phyloP scores from a whole-genome alignment of 2,797 vertebrate genomes.

The Melanotaenia nigrans region DNA sequence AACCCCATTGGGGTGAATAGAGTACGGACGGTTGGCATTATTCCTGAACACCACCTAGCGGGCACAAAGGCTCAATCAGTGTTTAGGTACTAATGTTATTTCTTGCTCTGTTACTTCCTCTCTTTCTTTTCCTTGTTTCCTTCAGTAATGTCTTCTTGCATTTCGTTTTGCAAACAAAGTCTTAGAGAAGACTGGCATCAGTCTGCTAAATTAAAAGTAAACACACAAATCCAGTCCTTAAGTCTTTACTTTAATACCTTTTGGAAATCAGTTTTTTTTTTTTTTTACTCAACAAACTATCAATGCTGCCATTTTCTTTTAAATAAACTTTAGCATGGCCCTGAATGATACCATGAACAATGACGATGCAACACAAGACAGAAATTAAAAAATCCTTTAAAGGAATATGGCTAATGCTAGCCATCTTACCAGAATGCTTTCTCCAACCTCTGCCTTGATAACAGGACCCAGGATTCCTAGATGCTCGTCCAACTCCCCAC shows the following conservation, averaged over 20 bases:
- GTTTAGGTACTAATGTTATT: neutral
- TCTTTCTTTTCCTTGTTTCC: too few species aligned
- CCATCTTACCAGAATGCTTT: conserved; percentile 88
- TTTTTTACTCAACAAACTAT: neutral
- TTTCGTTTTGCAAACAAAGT: too few species aligned
- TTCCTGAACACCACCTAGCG: conserved; percentile 92
- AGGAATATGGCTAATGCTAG: neutral
- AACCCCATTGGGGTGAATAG: conserved; percentile 93
- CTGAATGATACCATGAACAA: too few species aligned
- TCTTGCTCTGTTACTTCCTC: neutral
- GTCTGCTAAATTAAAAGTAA: neutral
- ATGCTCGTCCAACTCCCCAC: conserved; percentile 90
- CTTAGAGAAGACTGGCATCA: neutral
- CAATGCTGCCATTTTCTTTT: too few species aligned
- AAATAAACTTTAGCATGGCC: too few species aligned
- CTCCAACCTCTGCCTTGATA: conserved; percentile 92
- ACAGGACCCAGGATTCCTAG: conserved; percentile 94
- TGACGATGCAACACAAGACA: too few species aligned
- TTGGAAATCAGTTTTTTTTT: neutral
- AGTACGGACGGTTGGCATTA: conserved; percentile 89
- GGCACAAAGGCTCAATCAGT: conserved; percentile 8
- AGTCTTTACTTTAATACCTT: neutral
- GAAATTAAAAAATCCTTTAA: neutral
- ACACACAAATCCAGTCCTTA: too few species aligned
- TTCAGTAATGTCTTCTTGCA: too few species aligned